Conservation (phyloP, 1,140 invertebrate species). For the Apocrypta bakeri region DNA sequence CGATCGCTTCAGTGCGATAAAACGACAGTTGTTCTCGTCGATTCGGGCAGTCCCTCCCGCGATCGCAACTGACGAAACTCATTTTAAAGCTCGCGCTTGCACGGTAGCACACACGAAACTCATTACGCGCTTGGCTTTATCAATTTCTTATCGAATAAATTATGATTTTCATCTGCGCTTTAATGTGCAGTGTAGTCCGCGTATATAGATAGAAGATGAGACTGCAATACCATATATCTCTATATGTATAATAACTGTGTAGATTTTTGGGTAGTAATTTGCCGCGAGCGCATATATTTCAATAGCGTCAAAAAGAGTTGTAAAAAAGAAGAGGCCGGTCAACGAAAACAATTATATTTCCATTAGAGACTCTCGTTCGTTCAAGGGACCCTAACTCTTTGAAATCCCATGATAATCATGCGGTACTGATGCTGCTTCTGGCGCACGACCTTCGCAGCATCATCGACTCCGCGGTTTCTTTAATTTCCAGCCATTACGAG, state of each 20-base stretch:
- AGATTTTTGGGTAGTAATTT: not conserved
- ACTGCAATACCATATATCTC: not conserved
- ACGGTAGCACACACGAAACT: slow-evolving; percentile 34
- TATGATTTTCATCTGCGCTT: slow-evolving; percentile 35
- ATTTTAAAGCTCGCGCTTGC: not conserved
- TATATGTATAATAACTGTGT: not conserved
- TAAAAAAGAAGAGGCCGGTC: not conserved
- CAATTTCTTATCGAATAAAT: slow-evolving; percentile 42
- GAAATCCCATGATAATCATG: slow-evolving; percentile 61
- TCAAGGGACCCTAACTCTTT: slow-evolving; percentile 56
- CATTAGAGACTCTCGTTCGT: slow-evolving; percentile 54
- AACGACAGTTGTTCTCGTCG: slow-evolving; percentile 64
- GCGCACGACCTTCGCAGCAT: slow-evolving; percentile 38
- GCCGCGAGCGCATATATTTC: not conserved
- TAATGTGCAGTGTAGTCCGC: not conserved
- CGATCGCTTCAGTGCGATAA: slow-evolving; percentile 70
- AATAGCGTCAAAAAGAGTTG: not conserved
- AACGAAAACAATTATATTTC: slow-evolving; percentile 63
- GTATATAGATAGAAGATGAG: not conserved
- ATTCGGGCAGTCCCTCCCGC: slow-evolving; percentile 58
- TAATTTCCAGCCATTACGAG: slow-evolving; percentile 61
- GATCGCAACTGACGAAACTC: slow-evolving; percentile 30
- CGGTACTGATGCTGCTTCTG: slow-evolving; percentile 27
- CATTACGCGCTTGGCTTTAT: slow-evolving; percentile 15
- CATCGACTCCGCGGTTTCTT: slow-evolving; percentile 61